Evolutionary conservation across 2,113 vertebrate species (phyloP).

Genomic region (Oryzias celebensis): DNA sequence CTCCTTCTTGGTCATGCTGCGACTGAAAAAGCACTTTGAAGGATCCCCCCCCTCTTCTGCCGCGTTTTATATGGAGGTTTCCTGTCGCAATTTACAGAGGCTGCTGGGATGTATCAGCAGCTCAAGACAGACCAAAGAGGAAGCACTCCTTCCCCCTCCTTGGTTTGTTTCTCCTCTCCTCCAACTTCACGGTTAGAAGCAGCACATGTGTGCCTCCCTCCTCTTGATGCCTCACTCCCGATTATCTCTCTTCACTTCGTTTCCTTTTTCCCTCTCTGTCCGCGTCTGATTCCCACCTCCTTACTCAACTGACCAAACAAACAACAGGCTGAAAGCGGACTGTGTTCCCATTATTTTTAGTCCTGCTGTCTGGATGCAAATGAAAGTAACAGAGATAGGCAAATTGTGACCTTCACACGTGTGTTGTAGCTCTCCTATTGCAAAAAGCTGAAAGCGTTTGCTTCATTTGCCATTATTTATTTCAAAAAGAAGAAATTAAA

Average conservation of each 20-base stretch:
- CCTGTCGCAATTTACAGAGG: constrained; percentile 42
- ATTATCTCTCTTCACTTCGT: constrained; percentile 35
- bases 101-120: constrained; percentile 65
- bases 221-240: constrained; percentile 42
- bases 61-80: constrained; percentile 66
- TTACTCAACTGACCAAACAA: constrained; percentile 16
- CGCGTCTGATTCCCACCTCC: constrained; percentile 27
- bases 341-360: constrained; percentile 48
- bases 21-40: constrained; percentile 59
- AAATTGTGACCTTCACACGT: constrained; percentile 52
- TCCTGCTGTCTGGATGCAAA: constrained; percentile 60
- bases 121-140: constrained; percentile 62
- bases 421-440: background rate
- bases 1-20: constrained; percentile 72
- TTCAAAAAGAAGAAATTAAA: background rate
- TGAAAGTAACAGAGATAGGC: constrained; percentile 55
- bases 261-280: constrained; percentile 13
- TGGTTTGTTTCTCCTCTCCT: constrained; percentile 50
- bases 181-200: constrained; percentile 50
- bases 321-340: constrained; percentile 23
- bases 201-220: constrained; percentile 42
- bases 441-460: background rate
- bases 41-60: constrained; percentile 36
- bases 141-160: constrained; percentile 67
- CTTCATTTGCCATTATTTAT: background rate